phyloP scores from a whole-genome alignment of 1,140 invertebrate species.

The Scaptomyza pallida region DNA sequence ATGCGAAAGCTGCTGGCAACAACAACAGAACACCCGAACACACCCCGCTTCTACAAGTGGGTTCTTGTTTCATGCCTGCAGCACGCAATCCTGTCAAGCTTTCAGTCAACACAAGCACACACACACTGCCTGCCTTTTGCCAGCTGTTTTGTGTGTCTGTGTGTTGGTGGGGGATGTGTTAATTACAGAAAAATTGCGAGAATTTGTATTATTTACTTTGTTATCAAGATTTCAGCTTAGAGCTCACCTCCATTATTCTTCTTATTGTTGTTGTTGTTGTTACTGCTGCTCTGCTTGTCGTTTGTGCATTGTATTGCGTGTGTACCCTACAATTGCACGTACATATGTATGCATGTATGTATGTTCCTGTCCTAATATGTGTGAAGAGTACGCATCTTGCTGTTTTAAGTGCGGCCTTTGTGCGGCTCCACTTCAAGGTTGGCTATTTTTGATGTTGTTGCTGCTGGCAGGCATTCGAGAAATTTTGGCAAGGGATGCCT shows the following conservation, averaged over 20 bases:
- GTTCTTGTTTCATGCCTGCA: slow-evolving; percentile 59
- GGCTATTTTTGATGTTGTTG: slow-evolving; percentile 9
- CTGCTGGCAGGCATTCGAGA: slow-evolving; percentile 13
- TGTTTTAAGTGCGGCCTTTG: slow-evolving; percentile 25
- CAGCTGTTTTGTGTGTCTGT: slow-evolving; percentile 40
- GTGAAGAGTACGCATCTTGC: slow-evolving; percentile 16
- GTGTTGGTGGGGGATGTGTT: slow-evolving; percentile 69
- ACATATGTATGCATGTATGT: slow-evolving; percentile 31
- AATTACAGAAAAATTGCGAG: slow-evolving; percentile 80
- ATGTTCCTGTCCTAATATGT: slow-evolving; percentile 7
- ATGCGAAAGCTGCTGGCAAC: slow-evolving; percentile 40
- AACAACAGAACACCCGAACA: slow-evolving; percentile 9
- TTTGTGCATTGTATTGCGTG: slow-evolving; percentile 40
- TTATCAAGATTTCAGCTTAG: slow-evolving; percentile 65
- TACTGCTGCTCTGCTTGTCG: too few relatives aligned
- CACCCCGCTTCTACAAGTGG: background rate
- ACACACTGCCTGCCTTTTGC: slow-evolving; percentile 31
- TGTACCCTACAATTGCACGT: slow-evolving; percentile 7
- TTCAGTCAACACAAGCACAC: slow-evolving; percentile 59
- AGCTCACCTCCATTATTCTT: slow-evolving; percentile 42
- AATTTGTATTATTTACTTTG: slow-evolving; percentile 81
- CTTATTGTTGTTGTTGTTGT: slow-evolving; percentile 8
- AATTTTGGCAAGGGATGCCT: background rate
- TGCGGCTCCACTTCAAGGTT: slow-evolving; percentile 32
- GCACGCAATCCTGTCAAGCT: slow-evolving; percentile 66